Percentiles rank a stretch among this genome's conserved stretches.
Conservation (phyloP, 2,797 vertebrate genomes). For the Erethizon dorsatum region DNA sequence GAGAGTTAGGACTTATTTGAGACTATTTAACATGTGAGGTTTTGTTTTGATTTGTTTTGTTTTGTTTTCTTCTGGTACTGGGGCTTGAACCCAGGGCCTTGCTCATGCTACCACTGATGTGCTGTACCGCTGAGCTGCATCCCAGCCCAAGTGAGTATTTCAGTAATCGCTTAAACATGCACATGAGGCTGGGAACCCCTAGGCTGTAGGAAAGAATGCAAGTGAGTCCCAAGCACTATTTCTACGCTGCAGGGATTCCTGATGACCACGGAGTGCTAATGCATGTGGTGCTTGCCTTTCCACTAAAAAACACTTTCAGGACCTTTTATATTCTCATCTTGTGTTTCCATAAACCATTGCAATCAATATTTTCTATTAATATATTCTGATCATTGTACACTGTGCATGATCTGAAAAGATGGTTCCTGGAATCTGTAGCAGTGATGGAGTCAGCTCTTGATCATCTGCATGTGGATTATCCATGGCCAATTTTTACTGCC, state of each 20-base stretch:
- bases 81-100: not conserved
- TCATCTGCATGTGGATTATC: not conserved
- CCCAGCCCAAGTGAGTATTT: not conserved
- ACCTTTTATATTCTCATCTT: constrained; percentile 5
- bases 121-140: not conserved
- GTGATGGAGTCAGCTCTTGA: constrained; percentile 36
- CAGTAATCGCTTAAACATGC: not conserved
- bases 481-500: constrained; percentile 12
- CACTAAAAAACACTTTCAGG: constrained; percentile 34
- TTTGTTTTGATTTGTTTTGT: not conserved
- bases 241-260: not conserved
- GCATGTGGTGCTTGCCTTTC: not conserved
- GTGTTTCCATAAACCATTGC: constrained; percentile 43
- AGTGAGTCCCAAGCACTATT: not conserved
- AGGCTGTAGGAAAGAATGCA: not conserved
- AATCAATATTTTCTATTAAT: constrained; percentile 48
- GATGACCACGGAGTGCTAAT: not conserved
- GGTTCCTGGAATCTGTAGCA: constrained; percentile 27
- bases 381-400: constrained; percentile 34
- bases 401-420: constrained; percentile 8
- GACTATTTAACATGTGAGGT: not conserved
- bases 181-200: not conserved
- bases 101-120: not conserved
- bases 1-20: not conserved
- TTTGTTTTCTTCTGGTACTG: not conserved